Base-by-base conservation (phyloP, 2,888 invertebrate species). In the Microctonus aethiopoides region DNA sequence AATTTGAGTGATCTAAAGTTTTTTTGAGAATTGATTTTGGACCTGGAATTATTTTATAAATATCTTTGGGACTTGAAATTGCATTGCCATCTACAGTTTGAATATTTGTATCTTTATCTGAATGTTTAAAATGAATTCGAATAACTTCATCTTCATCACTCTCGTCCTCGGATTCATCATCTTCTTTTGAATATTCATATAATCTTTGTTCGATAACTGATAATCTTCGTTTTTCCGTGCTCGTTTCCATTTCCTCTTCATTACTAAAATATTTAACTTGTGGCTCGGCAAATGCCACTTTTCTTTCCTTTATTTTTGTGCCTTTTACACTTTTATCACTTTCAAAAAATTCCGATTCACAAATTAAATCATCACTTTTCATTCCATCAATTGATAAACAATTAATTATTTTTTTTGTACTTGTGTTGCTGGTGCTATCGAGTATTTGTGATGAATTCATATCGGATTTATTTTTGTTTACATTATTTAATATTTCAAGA, bases 1-100 rank as follows among this genome's bases (percentile, higher is more conserved):
- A 46, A 16, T 26, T 22, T 29, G 64, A 26, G 41, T 73, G 56
- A 56, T 80, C 78, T 0, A 76, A 68, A 10, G 81, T 78, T 71
- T 77, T 78, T 70, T 85, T 86, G 13, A 86, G 77, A 64, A 86
- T 86, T 13, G 85, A 84, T 61, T 83, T 85, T 5, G 83, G 82
- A 46, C 76, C 78, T 0, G 71, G 73, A 60, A 81, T 79, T 39
- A 79, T 68, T 65, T 75, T 78, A 70, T 84, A 83, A 73, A 86
- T 80, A 71, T 86, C 85, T 51, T 69, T 62, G 9, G 85, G 85
- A 20, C 78, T 80, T 39, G 75, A 67, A 32, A 85, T 79, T 2
- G 46, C n/a, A n/a, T 68, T 69, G 11, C 68, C 66, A 10, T 46
- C 63, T 16, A 32, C 51, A 16, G 74, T 73, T 16, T 13, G 11